phyloP scores from a whole-genome alignment of 1,140 invertebrate species.

The Melipona quadrifasciata region DNA sequence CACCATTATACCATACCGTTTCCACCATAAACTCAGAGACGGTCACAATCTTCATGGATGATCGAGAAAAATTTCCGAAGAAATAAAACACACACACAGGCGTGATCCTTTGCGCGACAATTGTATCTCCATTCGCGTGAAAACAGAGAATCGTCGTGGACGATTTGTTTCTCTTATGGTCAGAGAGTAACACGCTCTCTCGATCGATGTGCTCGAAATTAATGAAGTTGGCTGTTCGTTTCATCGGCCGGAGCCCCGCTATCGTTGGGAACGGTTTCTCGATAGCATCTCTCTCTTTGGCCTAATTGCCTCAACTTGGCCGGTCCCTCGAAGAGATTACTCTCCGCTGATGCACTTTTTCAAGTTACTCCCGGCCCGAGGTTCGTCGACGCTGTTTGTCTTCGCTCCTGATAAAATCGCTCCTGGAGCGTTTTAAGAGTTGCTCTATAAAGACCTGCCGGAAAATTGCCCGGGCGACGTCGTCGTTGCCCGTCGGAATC shows the following conservation, averaged over 20 bases:
- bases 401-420: constrained; percentile 19
- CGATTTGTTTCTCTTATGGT: too few relatives aligned
- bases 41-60: neutral
- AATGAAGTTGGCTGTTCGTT: too few relatives aligned
- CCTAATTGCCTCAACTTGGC: constrained; percentile 17
- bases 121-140: too few relatives aligned
- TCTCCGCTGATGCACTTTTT: neutral
- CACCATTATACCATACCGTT: neutral
- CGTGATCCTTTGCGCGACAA: too few relatives aligned
- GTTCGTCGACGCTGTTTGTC: constrained; percentile 3
- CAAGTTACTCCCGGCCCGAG: neutral
- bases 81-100: neutral
- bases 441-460: neutral
- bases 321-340: neutral
- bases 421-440: neutral
- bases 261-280: neutral
- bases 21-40: neutral
- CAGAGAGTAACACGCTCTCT: neutral
- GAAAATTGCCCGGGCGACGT: neutral
- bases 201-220: neutral
- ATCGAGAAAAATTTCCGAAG: neutral
- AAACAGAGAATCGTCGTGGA: too few relatives aligned
- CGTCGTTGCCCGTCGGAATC: neutral
- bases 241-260: too few relatives aligned
- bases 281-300: neutral